Base-by-base conservation (phyloP, 2,797 vertebrate species). In the Triplophysa bombifrons region DNA sequence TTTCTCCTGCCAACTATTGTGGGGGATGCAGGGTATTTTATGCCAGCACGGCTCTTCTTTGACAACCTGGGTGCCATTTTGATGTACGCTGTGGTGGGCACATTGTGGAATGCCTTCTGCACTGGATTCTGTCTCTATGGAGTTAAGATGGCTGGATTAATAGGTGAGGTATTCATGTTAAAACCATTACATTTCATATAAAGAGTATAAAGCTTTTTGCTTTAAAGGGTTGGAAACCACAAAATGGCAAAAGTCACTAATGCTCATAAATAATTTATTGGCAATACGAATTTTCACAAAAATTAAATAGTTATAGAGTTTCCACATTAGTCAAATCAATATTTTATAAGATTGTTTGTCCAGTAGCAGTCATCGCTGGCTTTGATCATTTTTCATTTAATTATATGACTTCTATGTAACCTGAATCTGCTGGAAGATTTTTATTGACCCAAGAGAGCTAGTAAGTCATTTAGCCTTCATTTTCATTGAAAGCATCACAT, bases 1-100 rank as follows among this genome's bases (percentile, higher is more conserved):
- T 98, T 98, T 90, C 93, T 98, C 75, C 89, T 98, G 81, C 97
- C 97, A 4, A 97, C 97, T 82, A 98, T 98, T 0, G 96, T 98
- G 73, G 93, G 96, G 0, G 97, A 98, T 72, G 97, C 97, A 0
- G 97, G 96, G 0, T 98, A 98, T 90, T 98, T 98, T 90, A 97
- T 98, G 96, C 96, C 97, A 3, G 95, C 96, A 30, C 90, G 97
- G 0, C 94, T 97, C 41, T 97, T 98, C 90, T 98, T 98, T 0
- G 95, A 98, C 91, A 98, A 98, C 90, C 91, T 98, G 2, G 96
- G 97, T 0, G 94, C 97, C 90, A 98, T 98, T 90, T 92, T 97
- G 87, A 94, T 93, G 84, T 98, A 98, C 0, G 97, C 96, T 0
- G 96, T 97, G 87, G 94, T 97, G 74, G 97, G 97, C 51, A 98